Evolutionary conservation across 2,888 invertebrate species (phyloP), one percentile per base, ranked within the genome.

Genomic region (Drosophila quinaria): DNA sequence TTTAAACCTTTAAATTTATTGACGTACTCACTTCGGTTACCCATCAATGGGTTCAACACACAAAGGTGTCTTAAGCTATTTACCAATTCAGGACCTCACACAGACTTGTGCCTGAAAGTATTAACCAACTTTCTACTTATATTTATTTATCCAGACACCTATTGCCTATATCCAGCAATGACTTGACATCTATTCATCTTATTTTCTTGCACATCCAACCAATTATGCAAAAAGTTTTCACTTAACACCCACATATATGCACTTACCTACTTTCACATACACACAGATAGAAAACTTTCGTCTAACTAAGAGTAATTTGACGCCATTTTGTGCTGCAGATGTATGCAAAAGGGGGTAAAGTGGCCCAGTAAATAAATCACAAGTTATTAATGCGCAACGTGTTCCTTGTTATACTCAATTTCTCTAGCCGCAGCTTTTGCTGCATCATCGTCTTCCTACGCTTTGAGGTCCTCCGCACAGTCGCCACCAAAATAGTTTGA

Each of bases 381-480:
- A 81, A 87, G 78, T 83, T 83, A 89, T 89, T 83, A 83, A 87
- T 84, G 79, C 70, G 66, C 75, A 81, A 84, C 89, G 71, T 83
- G 85, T 75, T 75, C 50, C 37, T 51, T 22, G 60, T 71, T 56
- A 39, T 59, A 68, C 74, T 74, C 68, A 46, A 76, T 86, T 85
- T 76, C 66, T 56, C 71, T 49, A 60, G 55, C 22, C 15, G 22
- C 33, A 33, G 11, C 25, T 33, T 19, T 59, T 59, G 74, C 63
- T 52, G 52, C 73, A 55, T 61, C 49, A 70, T 59, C 46, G 25
- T 47, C 25, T 17, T 37, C 62, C 59, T 33, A 8, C 19, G 25
- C 15, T 11, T n/a, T 17, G 25, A 55, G 60, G 47, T 58, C 49
- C 25, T 52, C 46, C 17, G 67, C 62, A 61, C 63, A 72, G 59